Conservation (phyloP, 2,113 vertebrate species). For the Vombatus ursinus region DNA sequence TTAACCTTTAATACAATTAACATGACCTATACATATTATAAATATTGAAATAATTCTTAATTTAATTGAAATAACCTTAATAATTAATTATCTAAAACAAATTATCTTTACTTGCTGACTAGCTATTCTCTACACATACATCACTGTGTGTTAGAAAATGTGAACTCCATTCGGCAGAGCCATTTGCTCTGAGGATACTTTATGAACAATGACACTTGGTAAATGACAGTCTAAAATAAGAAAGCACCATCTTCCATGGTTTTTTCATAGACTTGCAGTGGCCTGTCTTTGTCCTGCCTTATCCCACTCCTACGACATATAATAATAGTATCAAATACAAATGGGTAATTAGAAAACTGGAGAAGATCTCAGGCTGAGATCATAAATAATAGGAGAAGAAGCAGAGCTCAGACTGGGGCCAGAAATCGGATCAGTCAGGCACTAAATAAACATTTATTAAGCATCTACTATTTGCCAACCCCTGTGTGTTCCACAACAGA, state of each 20-base stretch:
- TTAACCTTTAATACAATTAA: neutral
- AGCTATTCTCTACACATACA: neutral
- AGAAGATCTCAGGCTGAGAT: slow-evolving; percentile 51
- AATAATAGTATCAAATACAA: slow-evolving; percentile 8
- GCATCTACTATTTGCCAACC: neutral
- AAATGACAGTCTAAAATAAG: neutral
- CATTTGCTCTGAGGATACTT: neutral
- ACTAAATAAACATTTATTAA: neutral
- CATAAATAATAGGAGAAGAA: slow-evolving; percentile 53
- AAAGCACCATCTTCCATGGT: neutral
- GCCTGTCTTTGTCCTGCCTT: slow-evolving; percentile 23
- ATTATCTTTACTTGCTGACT: neutral
- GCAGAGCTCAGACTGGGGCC: slow-evolving; percentile 50
- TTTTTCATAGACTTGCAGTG: neutral
- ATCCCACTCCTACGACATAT: neutral
- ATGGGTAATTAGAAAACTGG: slow-evolving; percentile 42
- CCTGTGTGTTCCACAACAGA: neutral
- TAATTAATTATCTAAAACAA: neutral
- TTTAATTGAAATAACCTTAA: neutral
- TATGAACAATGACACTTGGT: neutral
- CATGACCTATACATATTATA: neutral
- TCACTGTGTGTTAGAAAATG: neutral
- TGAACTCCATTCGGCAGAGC: neutral
- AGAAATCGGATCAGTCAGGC: slow-evolving; percentile 1
- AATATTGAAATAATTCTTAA: neutral